These are phyloP conservation scores for Gymnothorax javanicus DNA, from an alignment of 2,797 vertebrate genomes.

Conservation along the genomic window DNA sequence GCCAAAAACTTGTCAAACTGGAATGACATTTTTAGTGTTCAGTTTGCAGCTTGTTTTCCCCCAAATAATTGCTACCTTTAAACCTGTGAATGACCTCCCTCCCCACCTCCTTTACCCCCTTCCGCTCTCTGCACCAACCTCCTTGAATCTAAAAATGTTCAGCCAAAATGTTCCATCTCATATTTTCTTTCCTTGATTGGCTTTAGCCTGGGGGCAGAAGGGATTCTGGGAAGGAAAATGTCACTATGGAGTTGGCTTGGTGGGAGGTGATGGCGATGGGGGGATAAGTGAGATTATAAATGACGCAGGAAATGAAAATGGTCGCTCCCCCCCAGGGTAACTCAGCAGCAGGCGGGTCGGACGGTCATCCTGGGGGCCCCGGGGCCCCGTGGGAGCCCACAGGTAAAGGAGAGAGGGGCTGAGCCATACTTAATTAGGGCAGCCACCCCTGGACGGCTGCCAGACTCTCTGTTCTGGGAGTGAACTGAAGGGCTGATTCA, in stretches of 20 bases:
- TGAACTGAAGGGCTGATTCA: slow-evolving; percentile 58
- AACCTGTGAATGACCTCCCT: background rate
- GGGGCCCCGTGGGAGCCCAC: background rate
- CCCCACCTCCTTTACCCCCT: background rate
- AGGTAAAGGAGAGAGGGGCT: slow-evolving; percentile 3
- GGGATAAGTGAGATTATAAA: slow-evolving; percentile 60
- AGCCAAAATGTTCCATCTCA: slow-evolving; percentile 1
- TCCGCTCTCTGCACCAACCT: background rate
- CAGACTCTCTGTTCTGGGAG: slow-evolving; percentile 52
- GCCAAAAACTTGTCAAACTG: background rate
- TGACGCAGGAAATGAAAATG: slow-evolving; percentile 65
- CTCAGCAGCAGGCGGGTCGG: background rate
- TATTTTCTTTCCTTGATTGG: background rate
- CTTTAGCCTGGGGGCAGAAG: slow-evolving; percentile 3
- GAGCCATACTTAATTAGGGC: slow-evolving; percentile 33
- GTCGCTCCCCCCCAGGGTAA: background rate
- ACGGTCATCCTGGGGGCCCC: background rate
- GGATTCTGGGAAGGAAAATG: slow-evolving; percentile 48
- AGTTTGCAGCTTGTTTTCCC: slow-evolving; percentile 1
- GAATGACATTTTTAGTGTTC: slow-evolving; percentile 2
- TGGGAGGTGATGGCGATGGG: slow-evolving; percentile 42
- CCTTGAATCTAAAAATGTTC: background rate
- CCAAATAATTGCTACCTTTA: slow-evolving; percentile 21
- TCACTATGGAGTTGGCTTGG: slow-evolving; percentile 65
- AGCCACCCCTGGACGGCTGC: slow-evolving; percentile 50